These are phyloP conservation scores for Agrochola circellaris DNA, from an alignment of 2,888 invertebrate genomes.

Conservation along the genomic window DNA sequence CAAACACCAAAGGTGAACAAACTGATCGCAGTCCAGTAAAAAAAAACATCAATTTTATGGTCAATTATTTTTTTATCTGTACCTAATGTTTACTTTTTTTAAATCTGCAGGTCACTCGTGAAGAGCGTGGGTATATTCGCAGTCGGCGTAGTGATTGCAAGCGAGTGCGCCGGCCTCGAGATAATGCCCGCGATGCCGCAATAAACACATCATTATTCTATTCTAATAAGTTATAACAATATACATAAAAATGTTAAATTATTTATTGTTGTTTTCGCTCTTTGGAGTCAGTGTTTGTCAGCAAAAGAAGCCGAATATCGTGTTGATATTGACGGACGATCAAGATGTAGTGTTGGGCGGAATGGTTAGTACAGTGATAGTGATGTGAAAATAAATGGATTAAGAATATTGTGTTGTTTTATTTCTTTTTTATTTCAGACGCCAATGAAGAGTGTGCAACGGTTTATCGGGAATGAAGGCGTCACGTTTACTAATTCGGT, in stretches of 20 bases:
- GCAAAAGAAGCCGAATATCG: slow-evolving; percentile 92
- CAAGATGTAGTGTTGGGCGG: slow-evolving; percentile 95
- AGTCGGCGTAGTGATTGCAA: slow-evolving; percentile 94
- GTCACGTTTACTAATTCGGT: slow-evolving; percentile 94
- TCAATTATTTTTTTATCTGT: slow-evolving; percentile 37
- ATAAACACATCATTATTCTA: slow-evolving; percentile 69
- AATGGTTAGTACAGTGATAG: slow-evolving; percentile 91
- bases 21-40: background rate
- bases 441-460: slow-evolving; percentile 92
- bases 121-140: slow-evolving; percentile 95
- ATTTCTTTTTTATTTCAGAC: slow-evolving; percentile 88
- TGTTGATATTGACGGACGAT: slow-evolving; percentile 96
- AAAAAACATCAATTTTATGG: slow-evolving; percentile 13
- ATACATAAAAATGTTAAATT: slow-evolving; percentile 82
- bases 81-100: slow-evolving; percentile 57
- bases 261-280: slow-evolving; percentile 79
- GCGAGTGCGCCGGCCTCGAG: slow-evolving; percentile 94
- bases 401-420: slow-evolving; percentile 71
- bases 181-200: slow-evolving; percentile 92
- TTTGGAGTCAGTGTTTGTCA: slow-evolving; percentile 71
- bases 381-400: slow-evolving; percentile 79
- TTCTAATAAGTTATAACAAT: slow-evolving; percentile 58
- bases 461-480: slow-evolving; percentile 92
- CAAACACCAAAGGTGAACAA: background rate
- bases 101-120: slow-evolving; percentile 93